A percentile compares a stretch with the other conserved stretches of the same genome.
These are phyloP conservation scores for Melanotaenia parkinsoni DNA, from an alignment of 2,797 vertebrate genomes.

Conservation along the genomic window DNA sequence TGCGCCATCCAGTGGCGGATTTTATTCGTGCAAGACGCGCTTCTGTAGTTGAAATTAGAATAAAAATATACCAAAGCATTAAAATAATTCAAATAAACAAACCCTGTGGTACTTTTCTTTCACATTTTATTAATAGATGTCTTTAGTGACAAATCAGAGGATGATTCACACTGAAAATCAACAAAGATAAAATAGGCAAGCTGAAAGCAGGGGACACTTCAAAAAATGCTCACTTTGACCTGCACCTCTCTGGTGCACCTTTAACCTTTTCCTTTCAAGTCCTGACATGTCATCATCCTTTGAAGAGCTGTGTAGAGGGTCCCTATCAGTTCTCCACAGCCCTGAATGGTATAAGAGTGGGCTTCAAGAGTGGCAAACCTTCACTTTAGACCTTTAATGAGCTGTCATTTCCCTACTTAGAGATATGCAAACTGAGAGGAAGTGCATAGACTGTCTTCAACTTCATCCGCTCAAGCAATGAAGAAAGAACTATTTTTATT, in stretches of 20 bases:
- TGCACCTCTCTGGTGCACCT: conserved; percentile 31
- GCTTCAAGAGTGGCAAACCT: conserved; percentile 62
- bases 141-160: neutral
- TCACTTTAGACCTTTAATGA: conserved; percentile 76
- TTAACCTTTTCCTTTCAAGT: conserved; percentile 60
- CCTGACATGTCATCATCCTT: conserved; percentile 63
- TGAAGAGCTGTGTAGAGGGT: conserved; percentile 59
- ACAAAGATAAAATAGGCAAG: conserved; percentile 11
- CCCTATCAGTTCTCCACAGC: conserved; percentile 52
- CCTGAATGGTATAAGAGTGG: conserved; percentile 60
- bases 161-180: neutral
- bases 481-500: conserved; percentile 7
- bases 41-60: neutral
- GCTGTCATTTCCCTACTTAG: conserved; percentile 67
- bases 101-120: neutral
- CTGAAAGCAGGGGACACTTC: conserved; percentile 34
- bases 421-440: conserved; percentile 59
- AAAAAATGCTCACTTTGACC: conserved; percentile 54
- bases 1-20: conserved; percentile 82
- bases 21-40: conserved; percentile 22
- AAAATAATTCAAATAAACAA: conserved; percentile 20
- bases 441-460: conserved; percentile 18
- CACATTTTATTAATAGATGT: neutral
- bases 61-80: conserved; percentile 6
- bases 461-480: conserved; percentile 16